phyloP scores from a whole-genome alignment of 2,113 vertebrate genomes.

The Lethenteron camtschaticum region DNA sequence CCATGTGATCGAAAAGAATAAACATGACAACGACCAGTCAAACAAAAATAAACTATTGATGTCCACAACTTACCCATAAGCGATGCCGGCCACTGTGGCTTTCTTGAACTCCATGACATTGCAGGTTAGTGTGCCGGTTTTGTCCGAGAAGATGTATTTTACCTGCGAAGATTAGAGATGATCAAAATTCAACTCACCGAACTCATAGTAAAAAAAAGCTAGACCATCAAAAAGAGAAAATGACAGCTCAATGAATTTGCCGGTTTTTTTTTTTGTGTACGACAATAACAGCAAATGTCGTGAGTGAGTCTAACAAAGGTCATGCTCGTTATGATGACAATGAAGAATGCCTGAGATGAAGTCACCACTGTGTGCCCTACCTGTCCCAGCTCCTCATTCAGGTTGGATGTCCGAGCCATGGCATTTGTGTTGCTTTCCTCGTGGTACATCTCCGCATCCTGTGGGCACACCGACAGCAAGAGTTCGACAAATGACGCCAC shows the following conservation, averaged over 20 bases:
- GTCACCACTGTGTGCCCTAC: slow-evolving; percentile 18
- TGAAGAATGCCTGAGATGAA: not conserved
- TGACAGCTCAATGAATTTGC: not conserved
- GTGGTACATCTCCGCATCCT: slow-evolving; percentile 91
- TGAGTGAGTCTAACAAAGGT: not conserved
- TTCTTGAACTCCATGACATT: slow-evolving; percentile 99
- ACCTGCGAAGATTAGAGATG: slow-evolving; percentile 29
- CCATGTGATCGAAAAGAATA: slow-evolving; percentile 3
- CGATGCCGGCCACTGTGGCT: slow-evolving; percentile 72
- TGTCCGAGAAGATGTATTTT: slow-evolving; percentile 98
- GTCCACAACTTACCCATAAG: slow-evolving; percentile 53
- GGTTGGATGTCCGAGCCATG: slow-evolving; percentile 85
- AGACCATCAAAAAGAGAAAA: not conserved
- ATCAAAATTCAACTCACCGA: not conserved
- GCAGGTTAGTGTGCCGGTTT: slow-evolving; percentile 94
- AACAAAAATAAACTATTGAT: slow-evolving; percentile 14
- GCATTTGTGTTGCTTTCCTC: slow-evolving; percentile 74
- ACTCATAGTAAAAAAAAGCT: not conserved
- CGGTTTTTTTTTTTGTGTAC: not conserved
- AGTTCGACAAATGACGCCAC: not conserved
- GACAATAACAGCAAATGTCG: not conserved
- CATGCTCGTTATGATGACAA: not conserved
- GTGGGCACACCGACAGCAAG: slow-evolving; percentile 10
- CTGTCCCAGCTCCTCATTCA: slow-evolving; percentile 94
- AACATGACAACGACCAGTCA: slow-evolving; percentile 14